Base-by-base conservation (phyloP, 2,888 invertebrate species). In the Mythimna albipuncta region DNA sequence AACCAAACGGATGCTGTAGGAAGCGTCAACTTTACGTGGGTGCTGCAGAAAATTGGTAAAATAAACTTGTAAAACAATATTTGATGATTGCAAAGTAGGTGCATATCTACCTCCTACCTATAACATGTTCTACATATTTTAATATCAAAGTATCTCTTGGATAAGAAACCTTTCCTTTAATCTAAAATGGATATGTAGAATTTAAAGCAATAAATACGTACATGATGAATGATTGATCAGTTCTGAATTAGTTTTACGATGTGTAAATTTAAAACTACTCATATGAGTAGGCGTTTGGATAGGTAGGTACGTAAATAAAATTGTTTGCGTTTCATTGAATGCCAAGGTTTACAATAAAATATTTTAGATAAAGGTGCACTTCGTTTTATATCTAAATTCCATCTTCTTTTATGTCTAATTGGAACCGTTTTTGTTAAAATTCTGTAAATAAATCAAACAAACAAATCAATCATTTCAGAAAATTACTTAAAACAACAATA, bases 321-420 rank as follows among this genome's bases (percentile, higher is more conserved):
- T 59, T 70, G 50, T 77, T 58, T 63, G 63, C 78, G 21, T 21
- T 63, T n/a, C 32, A 64, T 13, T 59, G 32, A 78, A 59, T 64
- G 58, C 59, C 64, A 75, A 77, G 71, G 71, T 58, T 44, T 77
- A 58, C 61, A 38, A 35, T 47, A 54, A 69, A 19, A 61, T 69
- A 55, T 77, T 74, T 69, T 32, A 38, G 13, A 61, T 77, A 63
- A 58, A 58, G 44, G 19, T 47, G 78, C 63, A 77, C 75, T 78
- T 75, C 54, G 41, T 78, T 75, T 72, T 76, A 83, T 71, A 52
- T 55, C 52, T 55, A 61, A 62, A 72, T 76, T 69, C 62, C 58
- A 80, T 70, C 50, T 70, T 80, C 61, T 73, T 62, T 77, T 61
- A 80, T 47, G 63, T 70, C 35, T 68, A 70, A 81, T 72, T 78